Evolutionary conservation across 1,140 invertebrate genomes (phyloP).

Genomic region (Pseudomyrmex sp.): DNA sequence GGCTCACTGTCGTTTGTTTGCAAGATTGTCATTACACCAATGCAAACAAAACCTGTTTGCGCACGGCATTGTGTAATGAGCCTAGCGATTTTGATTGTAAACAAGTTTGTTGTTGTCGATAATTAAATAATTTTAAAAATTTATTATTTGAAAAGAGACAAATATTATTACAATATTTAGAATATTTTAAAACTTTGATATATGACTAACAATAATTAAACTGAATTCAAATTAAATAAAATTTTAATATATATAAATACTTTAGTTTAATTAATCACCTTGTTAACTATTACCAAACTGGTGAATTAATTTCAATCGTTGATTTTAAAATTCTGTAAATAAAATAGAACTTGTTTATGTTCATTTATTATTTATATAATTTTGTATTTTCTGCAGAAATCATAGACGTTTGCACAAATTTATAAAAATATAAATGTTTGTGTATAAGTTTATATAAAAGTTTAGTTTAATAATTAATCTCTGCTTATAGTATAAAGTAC

Average conservation of each 20-base stretch:
- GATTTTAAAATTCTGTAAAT: neutral
- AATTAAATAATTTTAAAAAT: neutral
- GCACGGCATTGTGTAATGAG: too few relatives aligned
- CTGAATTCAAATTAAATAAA: neutral
- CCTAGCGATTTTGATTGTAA: too few relatives aligned
- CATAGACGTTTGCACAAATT: neutral
- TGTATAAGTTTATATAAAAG: neutral
- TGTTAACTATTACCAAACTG: too few relatives aligned
- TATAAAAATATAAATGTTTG: neutral
- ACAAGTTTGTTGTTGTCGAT: too few relatives aligned
- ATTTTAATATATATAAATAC: neutral
- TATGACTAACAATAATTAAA: too few relatives aligned
- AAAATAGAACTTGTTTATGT: neutral
- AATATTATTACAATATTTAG: too few relatives aligned
- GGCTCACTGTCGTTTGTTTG: neutral
- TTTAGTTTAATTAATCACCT: too few relatives aligned
- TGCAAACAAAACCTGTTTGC: too few relatives aligned
- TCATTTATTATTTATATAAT: neutral
- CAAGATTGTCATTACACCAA: neutral
- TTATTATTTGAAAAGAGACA: neutral
- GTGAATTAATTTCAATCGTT: too few relatives aligned
- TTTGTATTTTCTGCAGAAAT: neutral
- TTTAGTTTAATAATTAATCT: slow-evolving; percentile 7
- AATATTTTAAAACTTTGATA: too few relatives aligned
- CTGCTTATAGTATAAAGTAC: neutral